phyloP scores from a whole-genome alignment of 2,113 vertebrate genomes.

The Ellobius talpinus region DNA sequence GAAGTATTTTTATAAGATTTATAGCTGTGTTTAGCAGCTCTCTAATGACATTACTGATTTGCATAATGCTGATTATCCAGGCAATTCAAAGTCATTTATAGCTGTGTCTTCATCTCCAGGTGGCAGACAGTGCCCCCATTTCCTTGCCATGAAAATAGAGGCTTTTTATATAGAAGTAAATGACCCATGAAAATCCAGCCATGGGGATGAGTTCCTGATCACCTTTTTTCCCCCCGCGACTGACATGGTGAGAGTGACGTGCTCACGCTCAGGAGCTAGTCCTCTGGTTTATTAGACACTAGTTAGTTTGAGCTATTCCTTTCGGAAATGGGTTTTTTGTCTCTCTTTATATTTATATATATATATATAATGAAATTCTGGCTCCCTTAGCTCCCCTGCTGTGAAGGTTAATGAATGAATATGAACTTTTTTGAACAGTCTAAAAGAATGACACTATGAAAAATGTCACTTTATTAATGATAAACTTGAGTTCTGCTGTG shows the following conservation, averaged over 20 bases:
- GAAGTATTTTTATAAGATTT: constrained; percentile 75
- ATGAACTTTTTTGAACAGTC: constrained; percentile 64
- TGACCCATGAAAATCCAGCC: background rate
- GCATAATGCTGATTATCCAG: constrained; percentile 58
- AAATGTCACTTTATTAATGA: constrained; percentile 61
- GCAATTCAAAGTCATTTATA: constrained; percentile 58
- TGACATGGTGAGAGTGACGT: background rate
- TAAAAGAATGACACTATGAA: constrained; percentile 2
- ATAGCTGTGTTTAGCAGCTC: constrained; percentile 65
- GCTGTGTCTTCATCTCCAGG: background rate
- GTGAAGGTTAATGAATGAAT: constrained; percentile 74
- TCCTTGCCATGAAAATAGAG: constrained; percentile 64
- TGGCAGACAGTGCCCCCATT: constrained; percentile 63
- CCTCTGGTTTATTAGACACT: background rate
- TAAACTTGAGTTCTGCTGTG: constrained; percentile 43
- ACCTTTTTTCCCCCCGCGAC: fast-evolving
- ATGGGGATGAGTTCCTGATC: background rate
- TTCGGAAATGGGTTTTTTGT: too few species aligned
- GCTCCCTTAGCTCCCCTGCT: background rate
- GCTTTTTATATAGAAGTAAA: constrained; percentile 2
- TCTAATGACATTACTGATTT: constrained; percentile 63
- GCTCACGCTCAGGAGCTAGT: background rate
- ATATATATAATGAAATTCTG: background rate
- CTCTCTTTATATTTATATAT: too few species aligned
- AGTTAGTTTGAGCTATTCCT: background rate